Conservation (phyloP, 2,888 invertebrate species). For the Pyrgus malvae region DNA sequence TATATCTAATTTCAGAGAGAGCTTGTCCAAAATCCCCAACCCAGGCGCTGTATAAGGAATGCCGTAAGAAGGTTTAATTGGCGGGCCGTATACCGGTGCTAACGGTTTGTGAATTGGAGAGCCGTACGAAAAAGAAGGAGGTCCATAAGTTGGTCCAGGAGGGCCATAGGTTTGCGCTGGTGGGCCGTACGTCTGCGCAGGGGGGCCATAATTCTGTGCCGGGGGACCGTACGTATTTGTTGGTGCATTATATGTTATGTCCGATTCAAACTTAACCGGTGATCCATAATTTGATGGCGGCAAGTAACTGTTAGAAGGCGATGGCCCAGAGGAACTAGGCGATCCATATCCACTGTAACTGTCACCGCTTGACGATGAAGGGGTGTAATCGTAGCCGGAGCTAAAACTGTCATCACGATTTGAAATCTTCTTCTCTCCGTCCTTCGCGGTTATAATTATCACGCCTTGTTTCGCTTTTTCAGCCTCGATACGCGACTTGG, state of each 20-base stretch:
- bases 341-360: slow-evolving; percentile 58
- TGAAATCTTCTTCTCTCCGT: slow-evolving; percentile 72
- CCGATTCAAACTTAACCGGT: slow-evolving; percentile 57
- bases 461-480: slow-evolving; percentile 71
- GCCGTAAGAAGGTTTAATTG: slow-evolving; percentile 72
- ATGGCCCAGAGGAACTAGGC: slow-evolving; percentile 42
- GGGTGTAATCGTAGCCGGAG: slow-evolving; percentile 69
- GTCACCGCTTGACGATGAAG: slow-evolving; percentile 57
- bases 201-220: slow-evolving; percentile 60
- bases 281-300: slow-evolving; percentile 56
- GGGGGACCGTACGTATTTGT: slow-evolving; percentile 68
- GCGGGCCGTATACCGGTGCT: slow-evolving; percentile 68
- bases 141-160: slow-evolving; percentile 66
- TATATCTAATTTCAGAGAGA: slow-evolving; percentile 86
- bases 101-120: slow-evolving; percentile 57
- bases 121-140: slow-evolving; percentile 63
- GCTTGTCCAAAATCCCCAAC: slow-evolving; percentile 83
- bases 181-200: slow-evolving; percentile 59
- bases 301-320: slow-evolving; percentile 45
- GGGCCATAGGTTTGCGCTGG: slow-evolving; percentile 62
- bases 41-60: slow-evolving; percentile 80
- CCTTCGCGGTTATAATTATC: slow-evolving; percentile 70
- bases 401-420: slow-evolving; percentile 72
- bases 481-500: slow-evolving; percentile 77
- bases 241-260: slow-evolving; percentile 60